Percentiles rank a stretch among this genome's conserved stretches.
phyloP scores from a whole-genome alignment of 2,113 vertebrate species.

The Percopsis transmontana region DNA sequence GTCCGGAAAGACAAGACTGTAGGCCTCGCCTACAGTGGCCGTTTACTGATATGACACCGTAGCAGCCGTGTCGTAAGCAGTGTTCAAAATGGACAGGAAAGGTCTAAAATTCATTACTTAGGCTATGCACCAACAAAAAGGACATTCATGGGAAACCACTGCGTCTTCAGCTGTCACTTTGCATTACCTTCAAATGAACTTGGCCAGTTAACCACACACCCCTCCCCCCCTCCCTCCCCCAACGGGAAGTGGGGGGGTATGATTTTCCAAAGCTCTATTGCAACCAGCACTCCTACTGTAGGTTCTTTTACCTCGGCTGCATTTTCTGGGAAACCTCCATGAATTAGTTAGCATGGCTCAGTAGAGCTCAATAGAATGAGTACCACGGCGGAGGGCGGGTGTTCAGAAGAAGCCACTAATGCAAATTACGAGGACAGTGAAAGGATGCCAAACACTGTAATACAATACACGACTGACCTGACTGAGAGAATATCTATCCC shows the following conservation, averaged over 20 bases:
- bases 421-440: not conserved
- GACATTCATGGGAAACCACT: too few relatives aligned
- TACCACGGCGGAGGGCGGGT: slow-evolving; percentile 2
- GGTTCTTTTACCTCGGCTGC: slow-evolving; percentile 26
- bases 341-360: slow-evolving; percentile 58
- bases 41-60: not conserved
- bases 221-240: slow-evolving; percentile 2
- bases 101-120: slow-evolving; percentile 8
- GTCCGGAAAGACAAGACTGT: slow-evolving; percentile 20
- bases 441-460: not conserved
- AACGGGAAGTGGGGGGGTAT: slow-evolving; percentile 3
- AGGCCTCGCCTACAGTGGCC: not conserved
- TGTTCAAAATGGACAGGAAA: slow-evolving; percentile 14
- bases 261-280: slow-evolving; percentile 17
- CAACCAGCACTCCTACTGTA: not conserved
- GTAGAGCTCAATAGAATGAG: slow-evolving; percentile 29
- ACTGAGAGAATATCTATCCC: not conserved
- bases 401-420: not conserved
- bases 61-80: not conserved
- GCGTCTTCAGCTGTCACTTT: slow-evolving; percentile 35
- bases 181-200: slow-evolving; percentile 34
- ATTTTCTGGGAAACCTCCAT: slow-evolving; percentile 54
- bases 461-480: not conserved
- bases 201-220: slow-evolving; percentile 24
- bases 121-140: slow-evolving; percentile 12